Evolutionary conservation across 2,797 vertebrate species (phyloP).

Genomic region (Loriculus beryllinus): DNA sequence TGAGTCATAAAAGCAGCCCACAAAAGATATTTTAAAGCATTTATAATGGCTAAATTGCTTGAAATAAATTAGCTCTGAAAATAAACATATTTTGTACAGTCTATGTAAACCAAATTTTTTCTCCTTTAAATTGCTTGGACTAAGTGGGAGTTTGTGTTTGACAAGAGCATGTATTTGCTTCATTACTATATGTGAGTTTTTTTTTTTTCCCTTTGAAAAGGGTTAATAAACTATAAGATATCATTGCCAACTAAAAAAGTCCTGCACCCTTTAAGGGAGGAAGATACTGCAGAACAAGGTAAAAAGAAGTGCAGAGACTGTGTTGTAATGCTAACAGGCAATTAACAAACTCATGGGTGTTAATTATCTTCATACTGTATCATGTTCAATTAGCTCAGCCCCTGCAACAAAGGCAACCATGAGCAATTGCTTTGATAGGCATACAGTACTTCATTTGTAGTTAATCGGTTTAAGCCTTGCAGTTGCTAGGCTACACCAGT

Average conservation of each 20-base stretch:
- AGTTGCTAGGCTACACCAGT: constrained; percentile 88
- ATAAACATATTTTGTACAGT: constrained; percentile 73
- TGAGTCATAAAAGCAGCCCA: constrained; percentile 76
- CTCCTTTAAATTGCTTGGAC: constrained; percentile 62
- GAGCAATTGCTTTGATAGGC: constrained; percentile 90
- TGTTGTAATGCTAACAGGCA: constrained; percentile 87
- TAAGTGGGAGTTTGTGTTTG: constrained; percentile 59
- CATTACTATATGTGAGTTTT: constrained; percentile 32
- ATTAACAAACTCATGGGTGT: constrained; percentile 90
- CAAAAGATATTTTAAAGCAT: constrained; percentile 72
- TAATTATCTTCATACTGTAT: constrained; percentile 87
- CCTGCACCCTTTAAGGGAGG: constrained; percentile 62
- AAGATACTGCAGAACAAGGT: constrained; percentile 72
- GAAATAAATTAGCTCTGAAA: constrained; percentile 76
- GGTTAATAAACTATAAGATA: constrained; percentile 75
- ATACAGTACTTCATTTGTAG: constrained; percentile 89
- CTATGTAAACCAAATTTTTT: constrained; percentile 71
- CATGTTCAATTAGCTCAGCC: constrained; percentile 88
- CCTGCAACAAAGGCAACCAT: constrained; percentile 84
- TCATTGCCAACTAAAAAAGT: constrained; percentile 70
- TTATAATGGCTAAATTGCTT: constrained; percentile 70
- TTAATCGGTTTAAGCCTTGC: constrained; percentile 87
- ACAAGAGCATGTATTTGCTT: constrained; percentile 63
- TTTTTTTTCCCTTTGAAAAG: constrained; percentile 54
- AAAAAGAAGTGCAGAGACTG: constrained; percentile 76